phyloP scores from a whole-genome alignment of 2,113 vertebrate genomes.

The Zootoca vivipara region DNA sequence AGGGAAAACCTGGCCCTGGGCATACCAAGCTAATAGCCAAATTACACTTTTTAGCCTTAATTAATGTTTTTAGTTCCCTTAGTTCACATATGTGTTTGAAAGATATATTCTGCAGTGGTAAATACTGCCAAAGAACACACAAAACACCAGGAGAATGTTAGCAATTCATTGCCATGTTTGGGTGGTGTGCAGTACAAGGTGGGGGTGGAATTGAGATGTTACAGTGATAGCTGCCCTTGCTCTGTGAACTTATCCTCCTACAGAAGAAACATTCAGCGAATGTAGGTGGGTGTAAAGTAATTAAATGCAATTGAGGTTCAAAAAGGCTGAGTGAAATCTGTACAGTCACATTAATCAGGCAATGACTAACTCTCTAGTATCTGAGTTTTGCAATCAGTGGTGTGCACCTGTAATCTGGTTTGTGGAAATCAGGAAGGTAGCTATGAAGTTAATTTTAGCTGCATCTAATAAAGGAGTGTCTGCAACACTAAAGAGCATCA shows the following conservation, averaged over 20 bases:
- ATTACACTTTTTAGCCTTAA: neutral
- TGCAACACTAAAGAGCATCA: neutral
- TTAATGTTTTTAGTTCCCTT: neutral
- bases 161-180: neutral
- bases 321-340: neutral
- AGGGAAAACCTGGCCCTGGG: neutral
- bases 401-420: neutral
- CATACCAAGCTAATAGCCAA: neutral
- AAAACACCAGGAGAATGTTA: neutral
- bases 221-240: neutral
- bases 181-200: neutral
- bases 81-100: neutral
- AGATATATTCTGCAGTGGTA: neutral
- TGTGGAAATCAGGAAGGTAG: neutral
- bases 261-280: neutral
- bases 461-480: neutral
- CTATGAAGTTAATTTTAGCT: neutral
- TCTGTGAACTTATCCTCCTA: constrained; percentile 1
- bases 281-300: neutral
- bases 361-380: neutral
- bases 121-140: neutral
- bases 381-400: neutral
- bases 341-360: neutral
- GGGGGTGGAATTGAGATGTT: neutral
- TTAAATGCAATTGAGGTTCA: constrained; percentile 8